Percentiles rank a stretch among this genome's conserved stretches.
phyloP scores from a whole-genome alignment of 2,113 vertebrate species.

The Dinomys branickii region DNA sequence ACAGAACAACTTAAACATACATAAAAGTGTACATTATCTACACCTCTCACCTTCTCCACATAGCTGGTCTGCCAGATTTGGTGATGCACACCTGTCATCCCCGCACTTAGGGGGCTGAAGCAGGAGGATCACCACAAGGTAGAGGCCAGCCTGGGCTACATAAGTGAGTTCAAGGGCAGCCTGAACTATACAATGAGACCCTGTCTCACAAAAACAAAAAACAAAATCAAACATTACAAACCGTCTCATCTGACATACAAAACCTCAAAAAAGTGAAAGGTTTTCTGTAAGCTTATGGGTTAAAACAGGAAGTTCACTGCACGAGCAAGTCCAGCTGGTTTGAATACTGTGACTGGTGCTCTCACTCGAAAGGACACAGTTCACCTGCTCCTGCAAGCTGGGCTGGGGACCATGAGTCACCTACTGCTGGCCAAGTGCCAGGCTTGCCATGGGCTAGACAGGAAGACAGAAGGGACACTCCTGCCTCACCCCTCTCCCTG shows the following conservation, averaged over 20 bases:
- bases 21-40: not conserved
- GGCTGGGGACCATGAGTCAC: rapidly evolving
- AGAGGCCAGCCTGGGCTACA: not conserved
- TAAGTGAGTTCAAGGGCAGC: not conserved
- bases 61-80: not conserved
- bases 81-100: not conserved
- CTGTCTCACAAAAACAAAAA: not conserved
- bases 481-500: not conserved
- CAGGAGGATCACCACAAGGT: not conserved
- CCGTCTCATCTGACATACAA: not conserved
- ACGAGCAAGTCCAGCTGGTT: not conserved
- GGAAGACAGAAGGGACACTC: not conserved
- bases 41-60: not conserved
- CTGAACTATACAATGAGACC: not conserved
- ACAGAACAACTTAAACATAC: not conserved
- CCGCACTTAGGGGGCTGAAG: not conserved
- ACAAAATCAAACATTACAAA: not conserved
- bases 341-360: not conserved
- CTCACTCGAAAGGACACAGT: not conserved
- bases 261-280: not conserved
- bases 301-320: not conserved
- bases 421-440: not conserved
- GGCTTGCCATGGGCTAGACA: not conserved
- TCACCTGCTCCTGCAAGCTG: not conserved
- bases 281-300: not conserved